Base-by-base conservation (phyloP, 2,888 invertebrate genomes). In the Arge pagana region DNA sequence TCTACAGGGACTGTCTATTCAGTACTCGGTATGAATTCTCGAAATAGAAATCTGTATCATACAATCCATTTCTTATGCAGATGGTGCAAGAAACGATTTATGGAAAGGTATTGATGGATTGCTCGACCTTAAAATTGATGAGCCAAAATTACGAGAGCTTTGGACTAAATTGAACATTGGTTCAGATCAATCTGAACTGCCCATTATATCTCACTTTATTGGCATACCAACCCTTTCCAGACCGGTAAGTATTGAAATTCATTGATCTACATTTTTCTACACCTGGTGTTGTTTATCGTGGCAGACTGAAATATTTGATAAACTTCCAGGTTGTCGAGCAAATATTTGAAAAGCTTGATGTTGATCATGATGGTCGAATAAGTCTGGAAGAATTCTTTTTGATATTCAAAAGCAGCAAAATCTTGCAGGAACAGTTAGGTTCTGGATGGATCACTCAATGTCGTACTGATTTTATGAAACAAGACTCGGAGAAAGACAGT, bases 331-430 rank as follows among this genome's bases (percentile, higher is more conserved):
- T 80, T 54, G 69, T 81, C 13, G 72, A 83, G 57, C 84, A 85
- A 66, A 78, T 88, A 41, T 87, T 87, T 65, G 82, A 83, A 54
- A 85, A 85, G 64, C 74, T 88, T 37, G 83, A 84, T 62, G 74
- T 81, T 40, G 84, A 86, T 66, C 79, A 80, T 51, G 84, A 87
- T 67, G 84, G 85, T 16, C 79, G 79, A 59, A 85, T 88, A 52
- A 84, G 82, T 61, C 84, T 87, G 65, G 81, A 84, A 55, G 86
- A 87, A 67, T 83, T 88, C 62, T 71, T 86, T 21, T 79, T 81
- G 52, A 78, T 85, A 31, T 81, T 87, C 65, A 82, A 83, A 64
- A 80, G 81, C 66, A 81, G 81, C 57, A 72, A 66, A 37, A 57
- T 55, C 24, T 54, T 63, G 26, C 62, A 61, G 7, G 64, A 64